Evolutionary conservation across 2,113 vertebrate genomes (phyloP).

Genomic region (Fregetta grallaria): DNA sequence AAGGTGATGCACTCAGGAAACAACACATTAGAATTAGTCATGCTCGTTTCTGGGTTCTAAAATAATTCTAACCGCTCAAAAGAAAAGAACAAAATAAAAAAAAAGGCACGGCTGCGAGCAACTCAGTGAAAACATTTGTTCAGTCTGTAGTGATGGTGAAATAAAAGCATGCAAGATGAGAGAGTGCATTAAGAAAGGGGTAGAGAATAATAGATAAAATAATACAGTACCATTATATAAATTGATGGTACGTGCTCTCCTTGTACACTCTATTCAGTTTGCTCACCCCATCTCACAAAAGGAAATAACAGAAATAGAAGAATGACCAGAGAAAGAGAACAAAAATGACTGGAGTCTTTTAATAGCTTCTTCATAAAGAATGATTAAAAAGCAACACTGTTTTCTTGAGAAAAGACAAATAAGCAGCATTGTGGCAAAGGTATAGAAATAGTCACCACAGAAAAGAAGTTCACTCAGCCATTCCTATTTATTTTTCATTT

Average conservation of each 20-base stretch:
- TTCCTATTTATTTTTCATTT: slow-evolving; percentile 44
- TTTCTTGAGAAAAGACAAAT: slow-evolving; percentile 52
- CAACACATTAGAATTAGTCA: slow-evolving; percentile 57
- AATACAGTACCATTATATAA: slow-evolving; percentile 62
- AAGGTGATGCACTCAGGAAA: slow-evolving; percentile 55
- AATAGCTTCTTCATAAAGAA: slow-evolving; percentile 46
- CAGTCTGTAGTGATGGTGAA: slow-evolving; percentile 41
- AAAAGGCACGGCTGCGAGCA: background rate
- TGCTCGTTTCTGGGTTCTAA: slow-evolving; percentile 48
- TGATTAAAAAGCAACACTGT: slow-evolving; percentile 51
- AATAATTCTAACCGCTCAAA: slow-evolving; percentile 51
- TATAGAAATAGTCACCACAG: slow-evolving; percentile 13
- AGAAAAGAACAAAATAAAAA: background rate
- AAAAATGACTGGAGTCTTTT: slow-evolving; percentile 39
- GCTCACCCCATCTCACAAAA: slow-evolving; percentile 42
- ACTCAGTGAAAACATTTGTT: slow-evolving; percentile 50
- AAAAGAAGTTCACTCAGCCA: background rate
- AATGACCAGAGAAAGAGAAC: slow-evolving; percentile 32
- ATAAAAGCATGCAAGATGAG: slow-evolving; percentile 65
- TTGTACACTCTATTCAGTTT: slow-evolving; percentile 51
- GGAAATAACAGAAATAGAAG: slow-evolving; percentile 51
- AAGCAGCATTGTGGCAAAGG: background rate
- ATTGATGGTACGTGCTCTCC: slow-evolving; percentile 53
- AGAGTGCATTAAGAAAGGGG: slow-evolving; percentile 61
- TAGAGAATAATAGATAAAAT: slow-evolving; percentile 66